Conservation (phyloP, 1,140 invertebrate genomes). For the Zaprionus ghesquierei region DNA sequence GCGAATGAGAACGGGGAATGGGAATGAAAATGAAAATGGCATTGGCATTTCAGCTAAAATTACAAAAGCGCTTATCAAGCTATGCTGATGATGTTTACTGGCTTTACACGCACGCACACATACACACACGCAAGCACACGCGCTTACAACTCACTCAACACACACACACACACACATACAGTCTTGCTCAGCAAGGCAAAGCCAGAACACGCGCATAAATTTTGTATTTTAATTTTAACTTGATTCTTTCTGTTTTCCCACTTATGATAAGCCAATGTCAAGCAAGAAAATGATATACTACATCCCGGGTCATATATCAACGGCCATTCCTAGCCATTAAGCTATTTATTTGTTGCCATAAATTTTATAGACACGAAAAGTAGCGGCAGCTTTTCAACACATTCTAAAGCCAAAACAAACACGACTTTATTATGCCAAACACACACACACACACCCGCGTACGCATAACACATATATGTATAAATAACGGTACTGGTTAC, state of each 20-base stretch:
- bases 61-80: constrained; percentile 69
- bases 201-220: constrained; percentile 30
- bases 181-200: neutral
- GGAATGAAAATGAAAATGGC: constrained; percentile 10
- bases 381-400: constrained; percentile 58
- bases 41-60: constrained; percentile 40
- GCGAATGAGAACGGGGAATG: neutral
- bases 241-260: constrained; percentile 47
- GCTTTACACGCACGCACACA: constrained; percentile 22
- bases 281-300: constrained; percentile 43
- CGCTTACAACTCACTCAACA: neutral
- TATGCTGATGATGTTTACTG: constrained; percentile 20
- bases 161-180: neutral
- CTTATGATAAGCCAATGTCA: constrained; percentile 74
- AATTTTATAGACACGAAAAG: constrained; percentile 65
- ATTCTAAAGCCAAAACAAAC: constrained; percentile 71
- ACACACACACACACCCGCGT: neutral
- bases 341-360: constrained; percentile 40
- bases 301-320: constrained; percentile 13
- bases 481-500: constrained; percentile 63
- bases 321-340: constrained; percentile 49
- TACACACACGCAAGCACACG: neutral
- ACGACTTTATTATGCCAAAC: constrained; percentile 18
- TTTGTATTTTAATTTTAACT: neutral
- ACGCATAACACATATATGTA: constrained; percentile 10